These are phyloP conservation scores for Amorpha juglandis DNA, from an alignment of 2,888 invertebrate genomes.

Conservation along the genomic window DNA sequence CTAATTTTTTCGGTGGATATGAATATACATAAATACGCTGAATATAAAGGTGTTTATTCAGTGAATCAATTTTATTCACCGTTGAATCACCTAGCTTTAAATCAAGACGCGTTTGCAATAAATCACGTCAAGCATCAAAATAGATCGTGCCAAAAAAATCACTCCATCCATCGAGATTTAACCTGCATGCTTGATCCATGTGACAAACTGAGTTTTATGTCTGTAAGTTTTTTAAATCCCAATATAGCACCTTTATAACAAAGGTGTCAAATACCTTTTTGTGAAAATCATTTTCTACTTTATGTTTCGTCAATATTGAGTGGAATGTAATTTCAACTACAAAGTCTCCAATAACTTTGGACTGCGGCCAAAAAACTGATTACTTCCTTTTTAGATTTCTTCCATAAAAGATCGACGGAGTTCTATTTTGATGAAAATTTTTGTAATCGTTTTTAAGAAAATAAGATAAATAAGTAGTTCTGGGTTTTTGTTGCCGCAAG, in stretches of 20 bases:
- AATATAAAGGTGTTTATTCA: conserved; percentile 1
- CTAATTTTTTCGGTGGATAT: too few species aligned
- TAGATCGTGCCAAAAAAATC: conserved; percentile 20
- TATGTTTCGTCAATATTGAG: not conserved
- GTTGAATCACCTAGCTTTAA: conserved; percentile 10
- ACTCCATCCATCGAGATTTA: conserved; percentile 18
- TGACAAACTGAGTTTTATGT: conserved; percentile 22
- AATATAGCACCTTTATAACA: conserved; percentile 2
- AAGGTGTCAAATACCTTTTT: not conserved
- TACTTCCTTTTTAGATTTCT: conserved; percentile 6
- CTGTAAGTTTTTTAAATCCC: conserved; percentile 9
- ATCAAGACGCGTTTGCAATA: conserved; percentile 23
- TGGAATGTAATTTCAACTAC: conserved; percentile 1
- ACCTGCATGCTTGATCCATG: conserved; percentile 12
- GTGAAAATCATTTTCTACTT: conserved; percentile 1
- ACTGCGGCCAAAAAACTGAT: conserved; percentile 1
- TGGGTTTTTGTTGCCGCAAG: not conserved
- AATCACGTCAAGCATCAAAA: conserved; percentile 19
- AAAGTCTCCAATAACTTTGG: conserved; percentile 9
- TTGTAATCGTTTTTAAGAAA: not conserved
- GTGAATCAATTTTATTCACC: conserved; percentile 7
- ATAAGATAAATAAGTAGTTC: not conserved
- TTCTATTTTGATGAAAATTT: not conserved
- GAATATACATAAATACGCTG: not conserved
- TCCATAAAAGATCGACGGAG: not conserved